A percentile compares a stretch with the other conserved stretches of the same genome.
phyloP scores from a whole-genome alignment of 2,888 invertebrate species.

The Drosophila birchii region DNA sequence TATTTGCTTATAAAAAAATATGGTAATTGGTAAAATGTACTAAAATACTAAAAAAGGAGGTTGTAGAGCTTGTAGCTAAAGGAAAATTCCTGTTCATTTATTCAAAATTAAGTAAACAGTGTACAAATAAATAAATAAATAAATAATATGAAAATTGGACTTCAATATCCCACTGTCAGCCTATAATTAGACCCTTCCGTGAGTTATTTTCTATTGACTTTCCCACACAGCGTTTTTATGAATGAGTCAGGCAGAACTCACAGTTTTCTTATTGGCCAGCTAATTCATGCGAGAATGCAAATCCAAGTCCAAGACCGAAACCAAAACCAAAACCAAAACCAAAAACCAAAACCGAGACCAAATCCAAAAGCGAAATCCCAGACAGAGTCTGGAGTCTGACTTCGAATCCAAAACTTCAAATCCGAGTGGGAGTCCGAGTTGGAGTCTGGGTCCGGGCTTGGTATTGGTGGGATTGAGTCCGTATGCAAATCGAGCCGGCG shows the following conservation, averaged over 20 bases:
- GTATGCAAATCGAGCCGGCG: constrained; percentile 46
- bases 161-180: no score
- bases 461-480: constrained; percentile 8
- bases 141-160: constrained; percentile 1
- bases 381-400: not conserved
- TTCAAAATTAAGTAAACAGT: no score
- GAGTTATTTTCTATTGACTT: constrained; percentile 17
- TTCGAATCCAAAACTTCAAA: constrained; percentile 8
- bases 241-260: constrained; percentile 18
- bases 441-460: not conserved
- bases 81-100: no score
- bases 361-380: constrained; percentile 15
- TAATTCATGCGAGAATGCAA: constrained; percentile 44
- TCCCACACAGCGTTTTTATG: constrained; percentile 15
- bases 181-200: not conserved
- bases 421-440: not conserved
- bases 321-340: constrained; percentile 8
- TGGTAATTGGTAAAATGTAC: no score
- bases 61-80: no score
- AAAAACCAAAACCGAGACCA: constrained; percentile 18
- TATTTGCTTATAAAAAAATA: no score
- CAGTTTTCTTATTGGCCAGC: constrained; percentile 46
- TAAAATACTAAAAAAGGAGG: no score
- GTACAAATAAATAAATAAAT: no score
- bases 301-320: constrained; percentile 24